These are phyloP conservation scores for Xenopus borealis DNA, from an alignment of 2,113 vertebrate genomes.

Conservation along the genomic window DNA sequence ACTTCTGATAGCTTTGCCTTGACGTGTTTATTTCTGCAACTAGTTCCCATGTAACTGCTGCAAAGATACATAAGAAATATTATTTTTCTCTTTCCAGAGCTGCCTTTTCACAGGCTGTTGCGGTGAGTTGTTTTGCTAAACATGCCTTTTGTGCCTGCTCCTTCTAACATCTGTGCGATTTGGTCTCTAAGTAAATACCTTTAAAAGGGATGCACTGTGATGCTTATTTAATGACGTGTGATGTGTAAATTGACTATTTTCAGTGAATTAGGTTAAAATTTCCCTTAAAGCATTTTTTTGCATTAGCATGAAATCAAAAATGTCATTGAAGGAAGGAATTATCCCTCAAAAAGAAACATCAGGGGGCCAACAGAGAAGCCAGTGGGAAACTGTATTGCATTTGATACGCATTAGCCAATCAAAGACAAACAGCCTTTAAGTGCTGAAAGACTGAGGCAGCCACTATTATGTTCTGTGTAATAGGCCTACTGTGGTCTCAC, in stretches of 20 bases:
- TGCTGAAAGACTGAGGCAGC: constrained; percentile 44
- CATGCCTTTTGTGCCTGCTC: background rate
- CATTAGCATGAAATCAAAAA: constrained; percentile 60
- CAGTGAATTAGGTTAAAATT: constrained; percentile 61
- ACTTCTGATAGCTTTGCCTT: background rate
- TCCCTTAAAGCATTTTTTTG: constrained; percentile 55
- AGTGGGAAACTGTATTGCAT: constrained; percentile 64
- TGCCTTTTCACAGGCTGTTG: background rate
- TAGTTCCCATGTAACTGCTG: background rate
- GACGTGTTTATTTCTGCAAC: background rate
- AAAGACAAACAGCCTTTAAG: constrained; percentile 61
- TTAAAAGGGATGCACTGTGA: constrained; percentile 5
- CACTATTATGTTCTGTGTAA: constrained; percentile 17
- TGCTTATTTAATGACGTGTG: constrained; percentile 49
- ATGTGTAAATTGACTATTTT: constrained; percentile 50
- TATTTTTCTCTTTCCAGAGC: constrained; percentile 5
- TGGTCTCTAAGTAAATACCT: constrained; percentile 43
- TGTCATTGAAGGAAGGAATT: constrained; percentile 55
- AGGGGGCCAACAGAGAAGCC: constrained; percentile 58
- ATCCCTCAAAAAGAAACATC: constrained; percentile 59
- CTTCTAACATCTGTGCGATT: constrained; percentile 10
- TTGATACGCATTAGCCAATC: constrained; percentile 63
- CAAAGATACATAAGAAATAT: background rate
- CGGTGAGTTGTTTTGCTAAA: constrained; percentile 2
- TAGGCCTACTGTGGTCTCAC: constrained; percentile 52